Conservation (phyloP, 2,113 vertebrate species). For the Gadus macrocephalus region DNA sequence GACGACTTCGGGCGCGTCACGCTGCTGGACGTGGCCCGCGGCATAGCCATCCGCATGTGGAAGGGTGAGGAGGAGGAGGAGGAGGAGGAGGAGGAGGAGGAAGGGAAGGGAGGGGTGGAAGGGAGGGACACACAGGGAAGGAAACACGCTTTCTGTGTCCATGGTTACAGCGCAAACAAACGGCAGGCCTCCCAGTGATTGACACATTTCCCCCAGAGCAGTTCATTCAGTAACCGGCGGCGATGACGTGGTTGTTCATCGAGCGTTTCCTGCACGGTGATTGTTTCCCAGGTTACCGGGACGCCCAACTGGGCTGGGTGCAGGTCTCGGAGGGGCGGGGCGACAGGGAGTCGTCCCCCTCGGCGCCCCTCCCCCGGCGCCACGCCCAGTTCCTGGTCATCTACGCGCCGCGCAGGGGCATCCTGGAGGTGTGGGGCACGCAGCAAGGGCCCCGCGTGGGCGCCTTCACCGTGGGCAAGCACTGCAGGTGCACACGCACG, state of each 20-base stretch:
- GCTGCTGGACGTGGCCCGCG: constrained; percentile 86
- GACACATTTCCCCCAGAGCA: not conserved
- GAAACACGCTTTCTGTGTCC: no score
- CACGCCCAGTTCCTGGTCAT: constrained; percentile 92
- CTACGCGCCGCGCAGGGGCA: constrained; percentile 90
- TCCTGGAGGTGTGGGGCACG: constrained; percentile 95
- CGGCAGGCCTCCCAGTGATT: not conserved
- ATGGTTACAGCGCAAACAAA: no score
- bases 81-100: no score
- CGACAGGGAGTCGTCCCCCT: constrained; percentile 79
- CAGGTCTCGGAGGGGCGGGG: constrained; percentile 87
- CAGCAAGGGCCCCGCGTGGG: constrained; percentile 93
- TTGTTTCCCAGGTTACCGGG: constrained; percentile 83
- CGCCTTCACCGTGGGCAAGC: constrained; percentile 95
- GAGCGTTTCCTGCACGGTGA: not conserved
- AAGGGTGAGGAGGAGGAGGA: constrained; percentile 76
- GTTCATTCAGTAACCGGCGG: not conserved
- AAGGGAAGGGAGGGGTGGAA: not conserved
- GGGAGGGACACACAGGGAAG: not conserved
- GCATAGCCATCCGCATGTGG: constrained; percentile 95
- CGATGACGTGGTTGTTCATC: no score
- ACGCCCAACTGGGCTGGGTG: constrained; percentile 92
- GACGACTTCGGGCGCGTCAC: constrained; percentile 94
- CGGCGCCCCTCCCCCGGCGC: constrained; percentile 74
- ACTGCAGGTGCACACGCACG: constrained; percentile 80